These are phyloP conservation scores for Apamea crenata DNA, from an alignment of 2,888 invertebrate genomes.

Conservation along the genomic window DNA sequence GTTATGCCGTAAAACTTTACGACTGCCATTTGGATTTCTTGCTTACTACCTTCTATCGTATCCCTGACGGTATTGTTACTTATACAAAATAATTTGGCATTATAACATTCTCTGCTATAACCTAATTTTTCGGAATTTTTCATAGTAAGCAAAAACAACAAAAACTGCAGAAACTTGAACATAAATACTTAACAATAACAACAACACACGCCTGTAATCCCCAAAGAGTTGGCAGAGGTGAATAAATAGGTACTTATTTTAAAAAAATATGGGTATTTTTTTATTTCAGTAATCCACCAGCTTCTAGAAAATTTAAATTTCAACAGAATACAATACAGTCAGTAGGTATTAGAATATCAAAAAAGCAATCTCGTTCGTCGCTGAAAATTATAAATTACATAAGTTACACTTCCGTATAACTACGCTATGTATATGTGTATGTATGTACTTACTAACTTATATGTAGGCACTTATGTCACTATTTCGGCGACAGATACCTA, in stretches of 20 bases:
- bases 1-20: conserved; percentile 51
- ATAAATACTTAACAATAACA: neutral
- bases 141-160: no score
- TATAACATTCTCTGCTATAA: neutral
- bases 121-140: neutral
- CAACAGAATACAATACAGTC: neutral
- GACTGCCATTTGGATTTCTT: conserved; percentile 43
- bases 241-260: no score
- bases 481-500: conserved; percentile 35
- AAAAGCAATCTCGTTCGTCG: neutral
- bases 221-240: neutral
- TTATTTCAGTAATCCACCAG: neutral
- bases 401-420: conserved; percentile 18
- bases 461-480: conserved; percentile 6
- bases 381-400: conserved; percentile 15
- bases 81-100: conserved; percentile 10
- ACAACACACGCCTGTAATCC: neutral
- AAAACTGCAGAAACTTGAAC: no score
- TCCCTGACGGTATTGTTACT: conserved; percentile 18
- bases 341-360: neutral
- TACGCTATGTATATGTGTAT: neutral
- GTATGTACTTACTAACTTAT: conserved; percentile 2
- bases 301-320: neutral
- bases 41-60: conserved; percentile 32
- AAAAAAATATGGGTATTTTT: neutral